phyloP scores from a whole-genome alignment of 30 jellyfish, hydroid and myxozoan species.

The Hydractinia symbiolongicarpus region DNA sequence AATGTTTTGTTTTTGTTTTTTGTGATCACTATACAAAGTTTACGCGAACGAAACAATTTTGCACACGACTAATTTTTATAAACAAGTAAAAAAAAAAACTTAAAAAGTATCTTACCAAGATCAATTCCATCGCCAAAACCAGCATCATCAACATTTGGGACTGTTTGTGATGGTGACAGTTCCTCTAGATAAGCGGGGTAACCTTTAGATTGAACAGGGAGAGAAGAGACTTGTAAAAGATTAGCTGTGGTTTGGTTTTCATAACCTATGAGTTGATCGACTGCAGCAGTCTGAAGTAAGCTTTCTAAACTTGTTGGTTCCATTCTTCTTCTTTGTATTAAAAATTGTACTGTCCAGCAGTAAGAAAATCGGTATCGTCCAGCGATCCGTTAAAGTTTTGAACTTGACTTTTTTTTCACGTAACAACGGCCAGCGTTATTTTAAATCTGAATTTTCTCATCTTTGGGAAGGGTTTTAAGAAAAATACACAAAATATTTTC shows the following conservation, averaged over 20 bases:
- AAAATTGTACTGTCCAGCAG: constrained; percentile 38
- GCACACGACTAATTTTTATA: too few species aligned
- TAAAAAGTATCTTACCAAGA: constrained; percentile 24
- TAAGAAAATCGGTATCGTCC: constrained; percentile 34
- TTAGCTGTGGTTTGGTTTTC: constrained; percentile 40
- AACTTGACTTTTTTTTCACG: background rate
- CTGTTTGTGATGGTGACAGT: constrained; percentile 71
- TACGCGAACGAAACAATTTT: too few species aligned
- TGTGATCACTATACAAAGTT: too few species aligned
- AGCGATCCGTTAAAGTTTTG: constrained; percentile 35
- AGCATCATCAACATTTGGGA: constrained; percentile 71
- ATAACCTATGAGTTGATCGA: constrained; percentile 83
- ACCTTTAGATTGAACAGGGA: constrained; percentile 32
- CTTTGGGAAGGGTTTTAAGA: constrained; percentile 17
- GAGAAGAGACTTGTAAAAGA: constrained; percentile 29
- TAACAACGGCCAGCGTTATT: constrained; percentile 43
- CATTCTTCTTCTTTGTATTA: constrained; percentile 11
- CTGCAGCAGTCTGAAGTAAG: constrained; percentile 90
- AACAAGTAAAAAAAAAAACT: background rate
- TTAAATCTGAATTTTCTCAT: background rate
- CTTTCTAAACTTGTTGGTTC: constrained; percentile 58
- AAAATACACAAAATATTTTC: background rate
- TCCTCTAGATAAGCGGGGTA: constrained; percentile 65
- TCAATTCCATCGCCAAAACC: constrained; percentile 63
- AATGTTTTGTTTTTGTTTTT: too few species aligned